Conservation (phyloP, 2,888 invertebrate species). For the Tachina grossa region DNA sequence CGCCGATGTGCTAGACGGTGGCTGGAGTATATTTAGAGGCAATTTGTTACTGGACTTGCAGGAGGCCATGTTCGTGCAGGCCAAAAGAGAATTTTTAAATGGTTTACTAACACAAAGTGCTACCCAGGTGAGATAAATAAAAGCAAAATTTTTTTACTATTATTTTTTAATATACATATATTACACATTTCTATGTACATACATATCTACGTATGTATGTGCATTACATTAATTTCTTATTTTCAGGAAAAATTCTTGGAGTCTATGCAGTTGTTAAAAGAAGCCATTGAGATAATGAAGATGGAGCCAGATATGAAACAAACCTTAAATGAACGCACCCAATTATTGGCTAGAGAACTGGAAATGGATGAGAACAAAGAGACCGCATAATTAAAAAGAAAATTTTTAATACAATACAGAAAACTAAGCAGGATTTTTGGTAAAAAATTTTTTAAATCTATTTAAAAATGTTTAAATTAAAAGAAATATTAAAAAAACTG, state of each 20-base stretch:
- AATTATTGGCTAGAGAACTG: conserved; percentile 81
- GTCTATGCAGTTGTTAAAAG: conserved; percentile 85
- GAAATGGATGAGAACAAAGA: conserved; percentile 72
- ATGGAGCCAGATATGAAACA: conserved; percentile 86
- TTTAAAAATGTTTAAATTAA: background rate
- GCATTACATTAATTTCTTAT: conserved; percentile 5
- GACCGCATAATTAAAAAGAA: background rate
- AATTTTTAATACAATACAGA: background rate
- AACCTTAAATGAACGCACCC: conserved; percentile 83
- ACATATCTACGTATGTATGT: background rate
- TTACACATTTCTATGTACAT: too few relatives aligned
- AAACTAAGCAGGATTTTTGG: too few relatives aligned
- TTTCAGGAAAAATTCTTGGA: conserved; percentile 84
- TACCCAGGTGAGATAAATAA: conserved; percentile 83
- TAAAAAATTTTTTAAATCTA: too few relatives aligned
- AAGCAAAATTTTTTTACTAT: background rate
- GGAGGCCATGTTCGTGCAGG: conserved; percentile 85
- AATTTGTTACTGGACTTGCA: conserved; percentile 87
- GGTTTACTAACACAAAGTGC: conserved; percentile 84
- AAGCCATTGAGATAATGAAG: conserved; percentile 85
- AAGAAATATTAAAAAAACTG: background rate
- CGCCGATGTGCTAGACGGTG: conserved; percentile 87
- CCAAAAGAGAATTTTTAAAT: conserved; percentile 84
- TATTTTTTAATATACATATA: too few relatives aligned
- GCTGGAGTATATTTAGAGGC: conserved; percentile 86